Conservation (phyloP, 2,888 invertebrate species). For the Lepidonotus clava region DNA sequence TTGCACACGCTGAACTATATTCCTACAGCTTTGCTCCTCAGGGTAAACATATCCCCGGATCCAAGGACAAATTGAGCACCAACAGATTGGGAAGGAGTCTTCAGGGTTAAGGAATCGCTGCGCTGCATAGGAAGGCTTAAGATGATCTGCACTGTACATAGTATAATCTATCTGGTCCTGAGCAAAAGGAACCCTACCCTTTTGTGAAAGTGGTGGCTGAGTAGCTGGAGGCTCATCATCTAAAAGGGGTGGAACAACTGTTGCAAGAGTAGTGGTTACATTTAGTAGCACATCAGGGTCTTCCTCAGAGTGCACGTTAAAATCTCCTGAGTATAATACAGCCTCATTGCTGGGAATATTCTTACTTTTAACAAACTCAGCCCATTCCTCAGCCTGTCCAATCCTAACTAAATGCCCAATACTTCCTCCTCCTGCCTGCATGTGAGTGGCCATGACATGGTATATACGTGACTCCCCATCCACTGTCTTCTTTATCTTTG, state of each 20-base stretch:
- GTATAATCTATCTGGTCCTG: slow-evolving; percentile 26
- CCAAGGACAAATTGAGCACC: slow-evolving; percentile 5
- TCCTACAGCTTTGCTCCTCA: neutral
- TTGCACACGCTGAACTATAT: neutral
- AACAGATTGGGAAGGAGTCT: neutral
- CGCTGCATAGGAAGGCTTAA: neutral
- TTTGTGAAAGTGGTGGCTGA: too few relatives aligned
- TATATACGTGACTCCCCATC: slow-evolving; percentile 27
- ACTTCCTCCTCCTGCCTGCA: slow-evolving; percentile 53
- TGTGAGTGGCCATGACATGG: slow-evolving; percentile 58
- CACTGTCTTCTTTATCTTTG: slow-evolving; percentile 46
- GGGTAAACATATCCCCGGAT: neutral
- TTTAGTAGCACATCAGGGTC: neutral
- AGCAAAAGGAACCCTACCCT: too few relatives aligned
- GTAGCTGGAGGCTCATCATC: neutral
- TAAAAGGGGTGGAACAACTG: neutral
- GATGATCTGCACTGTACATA: slow-evolving; percentile 7
- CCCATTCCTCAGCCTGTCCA: neutral
- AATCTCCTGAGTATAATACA: neutral
- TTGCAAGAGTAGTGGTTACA: neutral
- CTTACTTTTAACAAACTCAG: neutral
- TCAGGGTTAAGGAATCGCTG: slow-evolving; percentile 3
- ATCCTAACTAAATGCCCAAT: neutral
- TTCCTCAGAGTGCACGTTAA: neutral
- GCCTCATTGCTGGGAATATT: neutral